Evolutionary conservation across 2,888 invertebrate species (phyloP), one percentile per base, ranked within the genome.

Genomic region (Catocala sponsa): DNA sequence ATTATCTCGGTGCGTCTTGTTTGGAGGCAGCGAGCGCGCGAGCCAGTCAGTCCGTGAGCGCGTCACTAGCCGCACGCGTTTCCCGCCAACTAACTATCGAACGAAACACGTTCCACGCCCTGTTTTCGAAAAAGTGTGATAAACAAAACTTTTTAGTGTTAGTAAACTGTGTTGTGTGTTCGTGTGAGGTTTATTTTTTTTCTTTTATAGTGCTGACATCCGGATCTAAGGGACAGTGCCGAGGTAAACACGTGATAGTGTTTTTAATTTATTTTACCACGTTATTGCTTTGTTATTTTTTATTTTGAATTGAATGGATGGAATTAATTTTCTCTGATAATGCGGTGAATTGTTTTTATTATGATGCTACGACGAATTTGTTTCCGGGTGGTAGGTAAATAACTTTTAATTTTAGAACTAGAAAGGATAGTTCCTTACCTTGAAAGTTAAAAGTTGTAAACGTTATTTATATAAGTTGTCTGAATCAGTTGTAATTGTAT

Each of bases 1-100:
- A 83, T 85, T 84, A 84, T 81, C 80, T 82, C 77, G 73, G 74
- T 69, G 72, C 76, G 79, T 73, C 74, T 78, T 77, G 76, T 70
- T 78, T 62, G 71, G 61, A 59, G 73, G 69, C 68, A 12, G 44
- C 12, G 76, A 80, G 81, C 78, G 63, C 68, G 62, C 60, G 55
- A 65, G 74, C 71, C 84, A 91, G 90, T 91, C 82, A 80, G 83
- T 77, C 77, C 78, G 84, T 84, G 85, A 82, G 76, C 85, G 84
- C 81, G 81, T 63, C 55, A 63, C 64, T 59, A 55, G 72, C 65
- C 79, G 84, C 81, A 83, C 86, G 87, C 68, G 76, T 81, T 74
- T 70, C 72, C 71, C 79, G 80, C 81, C 74, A 75, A 73, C 67
- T 66, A 62, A 75, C 70, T 71, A 73, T 74, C 74, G 72, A 78